Evolutionary conservation across 2,113 vertebrate genomes (phyloP).

Genomic region (Machaerirhynchus nigripectus): DNA sequence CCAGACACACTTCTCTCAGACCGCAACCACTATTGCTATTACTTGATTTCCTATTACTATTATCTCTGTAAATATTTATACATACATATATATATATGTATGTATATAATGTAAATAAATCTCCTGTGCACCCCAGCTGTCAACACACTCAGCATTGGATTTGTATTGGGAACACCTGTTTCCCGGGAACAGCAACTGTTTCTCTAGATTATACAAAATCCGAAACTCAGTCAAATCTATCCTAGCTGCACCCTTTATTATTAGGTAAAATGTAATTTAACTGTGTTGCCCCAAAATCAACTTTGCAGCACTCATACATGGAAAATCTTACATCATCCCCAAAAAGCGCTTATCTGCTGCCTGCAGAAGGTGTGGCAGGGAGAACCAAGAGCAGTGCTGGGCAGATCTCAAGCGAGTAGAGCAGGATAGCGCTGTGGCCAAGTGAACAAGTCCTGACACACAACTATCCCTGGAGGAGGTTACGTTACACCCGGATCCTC

Average conservation of each 20-base stretch:
- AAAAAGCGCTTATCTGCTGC: background rate
- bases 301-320: background rate
- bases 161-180: background rate
- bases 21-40: background rate
- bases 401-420: background rate
- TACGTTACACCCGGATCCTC: background rate
- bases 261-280: background rate
- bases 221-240: background rate
- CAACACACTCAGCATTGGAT: background rate
- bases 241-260: background rate
- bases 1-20: background rate
- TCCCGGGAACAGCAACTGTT: background rate
- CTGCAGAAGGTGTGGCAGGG: conserved; percentile 6
- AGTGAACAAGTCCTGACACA: conserved; percentile 46
- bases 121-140: background rate
- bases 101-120: background rate
- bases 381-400: background rate
- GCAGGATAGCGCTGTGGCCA: background rate
- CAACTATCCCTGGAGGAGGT: background rate
- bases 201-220: background rate
- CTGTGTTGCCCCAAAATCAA: background rate
- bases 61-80: background rate
- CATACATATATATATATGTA: background rate
- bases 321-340: conserved; percentile 26
- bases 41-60: background rate